These are phyloP conservation scores for Thereuonema tuberculata DNA, from an alignment of 1,140 invertebrate genomes.

Conservation along the genomic window DNA sequence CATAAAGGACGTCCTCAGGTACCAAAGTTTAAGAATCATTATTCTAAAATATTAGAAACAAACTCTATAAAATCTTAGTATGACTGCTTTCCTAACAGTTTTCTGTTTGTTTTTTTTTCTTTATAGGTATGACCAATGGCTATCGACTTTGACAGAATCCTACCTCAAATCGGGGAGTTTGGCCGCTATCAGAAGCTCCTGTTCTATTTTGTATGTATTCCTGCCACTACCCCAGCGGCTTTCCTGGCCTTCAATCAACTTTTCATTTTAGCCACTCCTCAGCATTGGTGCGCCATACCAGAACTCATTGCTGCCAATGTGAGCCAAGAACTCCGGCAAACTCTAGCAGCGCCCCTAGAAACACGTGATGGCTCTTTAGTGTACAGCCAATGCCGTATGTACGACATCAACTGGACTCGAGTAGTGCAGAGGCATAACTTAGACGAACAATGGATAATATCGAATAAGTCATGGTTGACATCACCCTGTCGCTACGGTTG, in stretches of 20 bases:
- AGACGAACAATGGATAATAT: not conserved
- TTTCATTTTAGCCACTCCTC: constrained; percentile 66
- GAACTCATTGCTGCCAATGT: constrained; percentile 34
- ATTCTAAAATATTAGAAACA: too few relatives aligned
- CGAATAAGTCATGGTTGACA: constrained; percentile 7
- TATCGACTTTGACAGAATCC: constrained; percentile 62
- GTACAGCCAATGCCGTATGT: not conserved
- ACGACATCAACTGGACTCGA: not conserved
- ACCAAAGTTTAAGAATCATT: too few relatives aligned
- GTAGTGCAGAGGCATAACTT: not conserved
- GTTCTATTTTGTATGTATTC: constrained; percentile 62
- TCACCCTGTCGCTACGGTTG: not conserved
- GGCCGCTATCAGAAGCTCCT: constrained; percentile 71
- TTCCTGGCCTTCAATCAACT: constrained; percentile 53
- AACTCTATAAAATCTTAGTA: too few relatives aligned
- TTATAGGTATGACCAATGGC: too few relatives aligned
- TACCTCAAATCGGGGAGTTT: constrained; percentile 73
- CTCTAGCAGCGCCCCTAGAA: not conserved
- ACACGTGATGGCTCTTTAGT: not conserved
- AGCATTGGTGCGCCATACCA: constrained; percentile 63
- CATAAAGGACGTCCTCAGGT: too few relatives aligned
- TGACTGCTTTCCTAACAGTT: too few relatives aligned
- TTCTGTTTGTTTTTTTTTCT: too few relatives aligned
- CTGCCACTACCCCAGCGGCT: constrained; percentile 48
- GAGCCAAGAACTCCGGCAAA: too few relatives aligned